Evolutionary conservation across 2,797 vertebrate genomes (phyloP).

Genomic region (Eospalax fontanierii): DNA sequence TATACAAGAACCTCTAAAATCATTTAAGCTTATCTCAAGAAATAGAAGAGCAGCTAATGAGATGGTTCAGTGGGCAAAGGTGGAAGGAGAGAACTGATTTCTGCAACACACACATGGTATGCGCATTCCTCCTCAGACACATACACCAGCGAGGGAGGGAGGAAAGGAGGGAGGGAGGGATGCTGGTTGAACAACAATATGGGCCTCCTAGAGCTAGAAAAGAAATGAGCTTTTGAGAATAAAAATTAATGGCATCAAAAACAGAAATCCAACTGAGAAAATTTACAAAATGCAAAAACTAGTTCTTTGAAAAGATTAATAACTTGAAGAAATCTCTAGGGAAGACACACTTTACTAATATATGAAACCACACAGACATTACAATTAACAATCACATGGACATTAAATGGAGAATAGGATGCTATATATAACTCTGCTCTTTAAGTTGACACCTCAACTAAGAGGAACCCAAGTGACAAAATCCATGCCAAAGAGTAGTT

Average conservation of each 20-base stretch:
- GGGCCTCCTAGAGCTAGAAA: neutral
- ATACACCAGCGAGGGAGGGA: neutral
- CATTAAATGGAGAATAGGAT: neutral
- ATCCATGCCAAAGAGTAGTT: neutral
- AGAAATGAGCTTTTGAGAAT: neutral
- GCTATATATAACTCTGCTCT: neutral
- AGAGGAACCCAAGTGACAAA: neutral
- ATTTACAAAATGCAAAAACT: neutral
- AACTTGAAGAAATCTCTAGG: neutral
- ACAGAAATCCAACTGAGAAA: neutral
- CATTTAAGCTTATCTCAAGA: neutral
- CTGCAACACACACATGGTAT: neutral
- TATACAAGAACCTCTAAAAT: neutral
- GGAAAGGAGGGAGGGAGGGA: neutral
- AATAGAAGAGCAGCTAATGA: neutral
- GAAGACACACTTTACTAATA: neutral
- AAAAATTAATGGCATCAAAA: neutral
- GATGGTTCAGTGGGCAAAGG: neutral
- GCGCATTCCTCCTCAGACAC: neutral
- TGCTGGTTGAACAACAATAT: neutral
- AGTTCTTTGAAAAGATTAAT: neutral
- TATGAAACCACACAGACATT: neutral
- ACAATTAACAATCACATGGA: neutral
- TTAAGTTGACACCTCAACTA: neutral
- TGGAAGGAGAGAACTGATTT: neutral